Evolutionary conservation across 2,797 vertebrate species (phyloP), one percentile per base, ranked within the genome.

Genomic region (Halcyon badia): DNA sequence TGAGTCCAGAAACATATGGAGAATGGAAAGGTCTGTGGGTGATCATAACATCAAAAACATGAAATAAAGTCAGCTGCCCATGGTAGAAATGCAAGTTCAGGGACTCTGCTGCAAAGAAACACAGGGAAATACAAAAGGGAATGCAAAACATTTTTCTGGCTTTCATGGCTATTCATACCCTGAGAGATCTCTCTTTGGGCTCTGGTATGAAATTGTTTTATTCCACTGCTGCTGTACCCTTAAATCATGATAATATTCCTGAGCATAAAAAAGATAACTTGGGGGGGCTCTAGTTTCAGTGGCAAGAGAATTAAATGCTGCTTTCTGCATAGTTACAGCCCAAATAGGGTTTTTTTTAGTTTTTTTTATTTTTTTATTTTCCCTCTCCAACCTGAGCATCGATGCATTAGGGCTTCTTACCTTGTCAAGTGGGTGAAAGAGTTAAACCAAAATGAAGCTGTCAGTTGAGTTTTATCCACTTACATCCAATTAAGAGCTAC

Each of bases 11-110:
- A 92, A 91, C 88, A 78, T 48, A 75, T 11, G 33, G 83, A 75
- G 84, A 89, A 88, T 3, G 66, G 75, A 94, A 92, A 92, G 84
- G 65, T 84, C 94, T 96, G 87, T 8, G 56, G 77, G 91, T 78
- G 94, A 96, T 78, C 56, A 24, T 75, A 89, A 95, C 83, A 95
- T 92, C 86, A 92, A 94, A 94, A 79, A 41, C 81, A 52, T 25
- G 56, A 94, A 91, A 95, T 94, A 88, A 88, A 91, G 82, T 89
- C 89, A 87, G 94, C 87, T 84, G 78, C 56, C 61, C 20, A 14
- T 2, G 8, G 75, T 49, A 80, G 92, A 93, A 95, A 89, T 65
- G 39, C 26, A 88, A 91, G 90, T 89, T 95, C 93, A 80, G 92
- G 65, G 77, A 84, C 84, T 82, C 46, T 0, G 2, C 68, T 73